Conservation (phyloP, 2,888 invertebrate species). For the Portevinia maculata region DNA sequence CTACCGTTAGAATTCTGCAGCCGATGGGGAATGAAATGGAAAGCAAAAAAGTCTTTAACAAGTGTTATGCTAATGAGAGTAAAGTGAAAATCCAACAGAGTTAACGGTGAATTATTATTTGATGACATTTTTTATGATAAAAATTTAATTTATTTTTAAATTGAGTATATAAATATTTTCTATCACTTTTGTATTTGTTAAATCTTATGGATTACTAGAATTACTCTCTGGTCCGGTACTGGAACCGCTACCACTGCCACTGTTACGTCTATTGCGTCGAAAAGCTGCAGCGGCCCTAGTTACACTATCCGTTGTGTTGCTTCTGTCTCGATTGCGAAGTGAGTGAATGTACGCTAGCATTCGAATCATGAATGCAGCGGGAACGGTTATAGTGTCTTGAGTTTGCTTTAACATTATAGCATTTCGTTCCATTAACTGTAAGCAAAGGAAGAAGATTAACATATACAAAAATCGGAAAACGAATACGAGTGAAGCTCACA, state of each 20-base stretch:
- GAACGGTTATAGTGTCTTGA: conserved; percentile 93
- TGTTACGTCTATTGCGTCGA: conserved; percentile 32
- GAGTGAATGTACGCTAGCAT: conserved; percentile 88
- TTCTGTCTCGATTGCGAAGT: conserved; percentile 83
- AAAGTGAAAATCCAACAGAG: conserved; percentile 1
- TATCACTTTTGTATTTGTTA: conserved; percentile 46
- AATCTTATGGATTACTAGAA: conserved; percentile 21
- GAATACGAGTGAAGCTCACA: conserved; percentile 71
- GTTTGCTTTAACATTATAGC: conserved; percentile 93
- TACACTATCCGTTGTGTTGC: conserved; percentile 28
- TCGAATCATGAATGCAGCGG: conserved; percentile 93
- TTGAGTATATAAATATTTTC: conserved; percentile 20
- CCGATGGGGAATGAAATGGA: conserved; percentile 10
- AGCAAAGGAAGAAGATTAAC: conserved; percentile 9
- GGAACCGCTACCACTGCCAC: conserved; percentile 31
- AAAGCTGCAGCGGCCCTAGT: conserved; percentile 43
- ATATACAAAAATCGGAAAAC: background rate
- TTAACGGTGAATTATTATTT: conserved; percentile 12
- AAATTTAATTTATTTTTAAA: conserved; percentile 21
- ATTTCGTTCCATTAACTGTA: conserved; percentile 89
- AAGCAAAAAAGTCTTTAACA: conserved; percentile 13
- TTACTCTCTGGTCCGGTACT: conserved; percentile 21
- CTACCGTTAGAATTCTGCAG: background rate
- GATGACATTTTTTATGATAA: conserved; percentile 8
- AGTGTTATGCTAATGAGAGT: conserved; percentile 3